phyloP scores from a whole-genome alignment of 2,797 vertebrate genomes.

The Sciurus carolinensis region DNA sequence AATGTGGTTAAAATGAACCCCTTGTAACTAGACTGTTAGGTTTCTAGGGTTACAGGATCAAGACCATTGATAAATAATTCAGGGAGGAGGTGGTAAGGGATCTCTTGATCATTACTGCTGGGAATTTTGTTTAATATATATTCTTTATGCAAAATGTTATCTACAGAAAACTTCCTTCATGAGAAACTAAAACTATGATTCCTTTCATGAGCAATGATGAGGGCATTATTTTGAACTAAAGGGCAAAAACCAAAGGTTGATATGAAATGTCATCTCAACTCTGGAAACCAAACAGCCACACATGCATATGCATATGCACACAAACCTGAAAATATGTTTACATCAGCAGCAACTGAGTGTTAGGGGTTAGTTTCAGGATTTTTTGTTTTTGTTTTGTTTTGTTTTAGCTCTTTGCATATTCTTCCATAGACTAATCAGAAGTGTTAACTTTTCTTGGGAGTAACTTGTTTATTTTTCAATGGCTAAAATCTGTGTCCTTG shows the following conservation, averaged over 20 bases:
- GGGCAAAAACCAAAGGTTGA: conserved; percentile 46
- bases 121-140: not conserved
- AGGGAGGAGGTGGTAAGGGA: conserved; percentile 29
- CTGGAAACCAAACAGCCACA: not conserved
- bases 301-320: not conserved
- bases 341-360: not conserved
- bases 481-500: conserved; percentile 28
- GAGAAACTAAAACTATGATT: not conserved
- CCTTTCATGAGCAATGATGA: not conserved
- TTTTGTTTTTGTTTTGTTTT: not conserved
- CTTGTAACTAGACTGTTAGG: conserved; percentile 12
- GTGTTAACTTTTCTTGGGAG: not conserved
- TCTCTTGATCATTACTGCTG: conserved; percentile 43
- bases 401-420: not conserved
- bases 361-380: not conserved
- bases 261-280: not conserved
- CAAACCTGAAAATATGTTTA: not conserved
- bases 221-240: conserved; percentile 7
- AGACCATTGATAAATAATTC: conserved; percentile 73
- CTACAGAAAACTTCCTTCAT: not conserved
- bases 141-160: conserved; percentile 16
- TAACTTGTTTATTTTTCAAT: not conserved
- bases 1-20: conserved; percentile 57
- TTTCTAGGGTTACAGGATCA: conserved; percentile 68
- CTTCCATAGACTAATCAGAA: not conserved